Evolutionary conservation across 64 coral and sea anemone species (phyloP), one percentile per base, ranked within the genome.

Genomic region (Stylophora pistillata): DNA sequence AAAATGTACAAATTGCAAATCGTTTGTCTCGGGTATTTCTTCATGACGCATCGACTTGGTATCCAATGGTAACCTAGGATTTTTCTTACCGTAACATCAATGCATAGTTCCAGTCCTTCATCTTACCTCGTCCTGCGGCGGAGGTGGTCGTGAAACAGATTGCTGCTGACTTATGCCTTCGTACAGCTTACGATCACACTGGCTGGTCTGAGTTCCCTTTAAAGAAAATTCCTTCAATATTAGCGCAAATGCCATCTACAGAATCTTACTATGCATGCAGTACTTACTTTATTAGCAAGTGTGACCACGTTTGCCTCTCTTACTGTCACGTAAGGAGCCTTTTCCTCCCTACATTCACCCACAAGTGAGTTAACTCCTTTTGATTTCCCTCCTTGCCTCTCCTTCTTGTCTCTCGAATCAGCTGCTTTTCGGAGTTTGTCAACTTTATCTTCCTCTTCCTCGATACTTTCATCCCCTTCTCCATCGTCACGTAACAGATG

Each of bases 131-230:
- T 90, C 91, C 29, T 84, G 65, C 15, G 37, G 37, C 37, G 56
- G 71, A 69, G 31, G 26, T 58, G 56, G 69, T 64, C 74, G 47
- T 80, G 75, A 23, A 27, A 68, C 31, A 18, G 77, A 85, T 30
- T 54, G 74, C 57, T 53, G 29, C 28, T 23, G 85, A 29, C 15
- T 29, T 34, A 28, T 85, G 15, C 75, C 59, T 30, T 26, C 78
- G 10, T 47, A 53, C 16, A 53, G 30, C 53, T 90, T 41, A 0
- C 90, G 87, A 71, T 84, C 91, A 71, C 90, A 88, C 62, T 93
- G 86, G 16, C 61, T 66, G 25, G 91, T 93, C 69, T 96, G 95
- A 18, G 95, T 90, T 74, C 95, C 95, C 95, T 96, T 91, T 56
- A 55, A 77, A 18, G 69, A 29, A 13, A 30, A 87, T 61, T 16